Base-by-base conservation (phyloP, 2,797 vertebrate species). In the Oryzias sinensis region DNA sequence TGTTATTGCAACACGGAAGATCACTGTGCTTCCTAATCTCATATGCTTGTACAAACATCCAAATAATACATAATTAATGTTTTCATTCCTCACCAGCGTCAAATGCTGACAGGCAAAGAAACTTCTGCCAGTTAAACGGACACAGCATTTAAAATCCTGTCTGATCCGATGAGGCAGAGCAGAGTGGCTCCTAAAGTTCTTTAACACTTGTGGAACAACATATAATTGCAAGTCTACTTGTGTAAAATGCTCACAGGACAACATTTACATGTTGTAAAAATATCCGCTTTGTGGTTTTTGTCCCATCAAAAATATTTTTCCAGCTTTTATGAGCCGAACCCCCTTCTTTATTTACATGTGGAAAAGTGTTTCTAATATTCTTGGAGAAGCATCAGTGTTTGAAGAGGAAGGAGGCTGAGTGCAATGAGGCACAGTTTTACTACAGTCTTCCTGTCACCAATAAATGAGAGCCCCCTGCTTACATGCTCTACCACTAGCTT, bases 31-130 rank as follows among this genome's bases (percentile, higher is more conserved):
- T 73, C 69, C 65, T 80, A 80, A 85, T 87, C 76, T 80, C 41
- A 7, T 80, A 86, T 86, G 85, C 85, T 83, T 81, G 78, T 87
- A 79, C 76, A 74, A 82, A 85, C 81, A 82, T 82, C 86, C 76
- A 76, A 71, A 78, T 80, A 50, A 85, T 89, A 50, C 76, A 88
- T 91, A 84, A 85, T 88, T 82, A 68, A 90, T 85, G 68, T 17
- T 56, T 52, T 59, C 3, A 79, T 73, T 86, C 81, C 84, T 86
- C 43, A 52, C 47, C 52, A 74, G 77, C 65, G 72, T 25, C 56
- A 65, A 64, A 41, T 44, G 59, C 70, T 53, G 65, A 64, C 59
- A 63, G 74, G 70, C 62, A 46, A 33, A 83, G 59, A 53, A 72
- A 68, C 65, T 50, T 80, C 57, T 77, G 57, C 67, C 20, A 45